Conservation (phyloP, 2,797 vertebrate genomes). For the Chaenodraco wilsoni region DNA sequence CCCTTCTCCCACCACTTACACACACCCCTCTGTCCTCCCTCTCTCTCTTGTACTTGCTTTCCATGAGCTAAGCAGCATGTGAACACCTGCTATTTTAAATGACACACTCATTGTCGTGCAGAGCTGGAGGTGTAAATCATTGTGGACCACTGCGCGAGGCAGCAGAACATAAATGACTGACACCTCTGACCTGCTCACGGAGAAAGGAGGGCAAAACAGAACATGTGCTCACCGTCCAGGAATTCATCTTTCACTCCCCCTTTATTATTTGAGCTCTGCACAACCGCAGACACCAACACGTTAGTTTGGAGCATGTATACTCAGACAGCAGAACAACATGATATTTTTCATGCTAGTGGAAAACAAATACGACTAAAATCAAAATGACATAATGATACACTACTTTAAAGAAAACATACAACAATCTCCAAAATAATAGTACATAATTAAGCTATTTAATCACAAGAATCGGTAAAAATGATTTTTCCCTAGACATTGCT, state of each 20-base stretch:
- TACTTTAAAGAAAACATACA: background rate
- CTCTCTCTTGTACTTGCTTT: constrained; percentile 66
- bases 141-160: constrained; percentile 37
- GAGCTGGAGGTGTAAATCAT: constrained; percentile 74
- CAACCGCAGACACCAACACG: constrained; percentile 19
- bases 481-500: no score
- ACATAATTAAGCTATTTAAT: no score
- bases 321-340: no score
- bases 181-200: constrained; percentile 40
- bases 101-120: constrained; percentile 69
- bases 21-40: constrained; percentile 48
- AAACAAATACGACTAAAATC: no score
- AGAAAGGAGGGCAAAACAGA: constrained; percentile 65
- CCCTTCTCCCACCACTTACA: constrained; percentile 31
- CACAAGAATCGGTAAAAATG: no score
- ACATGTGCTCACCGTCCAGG: constrained; percentile 71
- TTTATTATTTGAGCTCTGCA: constrained; percentile 56
- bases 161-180: constrained; percentile 60
- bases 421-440: background rate
- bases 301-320: no score
- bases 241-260: constrained; percentile 67
- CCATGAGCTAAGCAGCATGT: constrained; percentile 74
- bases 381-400: background rate
- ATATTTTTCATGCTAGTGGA: no score
- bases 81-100: constrained; percentile 82